phyloP scores from a whole-genome alignment of 2,888 invertebrate genomes.

The Andrena camellia region DNA sequence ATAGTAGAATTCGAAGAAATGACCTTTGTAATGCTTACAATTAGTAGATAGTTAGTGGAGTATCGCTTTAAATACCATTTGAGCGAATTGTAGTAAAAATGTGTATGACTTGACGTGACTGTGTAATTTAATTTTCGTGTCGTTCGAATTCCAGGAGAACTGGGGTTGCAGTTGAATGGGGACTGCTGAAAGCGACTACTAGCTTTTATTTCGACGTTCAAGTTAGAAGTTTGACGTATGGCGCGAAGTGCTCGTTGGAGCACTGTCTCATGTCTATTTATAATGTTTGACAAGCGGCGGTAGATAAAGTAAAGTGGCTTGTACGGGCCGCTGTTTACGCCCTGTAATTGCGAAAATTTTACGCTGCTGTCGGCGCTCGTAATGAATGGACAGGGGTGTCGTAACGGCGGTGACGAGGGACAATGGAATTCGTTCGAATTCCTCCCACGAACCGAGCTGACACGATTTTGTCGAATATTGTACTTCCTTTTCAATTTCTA shows the following conservation, averaged over 20 bases:
- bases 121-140: neutral
- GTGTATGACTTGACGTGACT: no score
- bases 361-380: constrained; percentile 40
- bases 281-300: constrained; percentile 58
- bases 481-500: neutral
- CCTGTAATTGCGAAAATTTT: constrained; percentile 56
- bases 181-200: neutral
- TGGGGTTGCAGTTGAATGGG: neutral
- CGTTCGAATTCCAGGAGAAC: neutral
- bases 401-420: constrained; percentile 36
- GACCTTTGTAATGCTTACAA: no score
- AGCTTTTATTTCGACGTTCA: constrained; percentile 17
- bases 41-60: no score
- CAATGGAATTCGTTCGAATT: constrained; percentile 35
- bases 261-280: constrained; percentile 43
- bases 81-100: no score
- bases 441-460: neutral
- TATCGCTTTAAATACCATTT: no score
- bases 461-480: neutral
- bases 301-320: constrained; percentile 55
- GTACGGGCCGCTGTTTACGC: constrained; percentile 54
- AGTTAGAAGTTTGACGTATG: constrained; percentile 27
- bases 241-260: neutral
- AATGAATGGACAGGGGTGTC: constrained; percentile 43
- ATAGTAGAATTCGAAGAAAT: no score